phyloP scores from a whole-genome alignment of 2,888 invertebrate species.

The Agrotis puta region DNA sequence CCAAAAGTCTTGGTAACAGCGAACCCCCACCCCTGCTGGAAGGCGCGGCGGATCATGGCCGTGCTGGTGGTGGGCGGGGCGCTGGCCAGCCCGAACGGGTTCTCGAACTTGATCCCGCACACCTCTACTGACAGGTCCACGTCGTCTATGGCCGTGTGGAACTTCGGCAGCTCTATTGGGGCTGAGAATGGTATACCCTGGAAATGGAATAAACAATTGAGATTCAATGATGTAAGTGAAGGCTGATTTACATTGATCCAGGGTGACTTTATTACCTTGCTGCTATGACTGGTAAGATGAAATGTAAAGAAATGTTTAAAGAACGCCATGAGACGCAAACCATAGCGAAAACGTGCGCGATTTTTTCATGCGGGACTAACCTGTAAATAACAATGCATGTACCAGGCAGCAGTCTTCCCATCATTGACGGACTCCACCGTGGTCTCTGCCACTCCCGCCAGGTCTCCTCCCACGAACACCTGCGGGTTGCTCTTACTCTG shows the following conservation, averaged over 20 bases:
- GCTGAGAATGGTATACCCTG: constrained; percentile 92
- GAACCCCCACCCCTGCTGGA: constrained; percentile 99
- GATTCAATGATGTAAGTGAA: too few relatives aligned
- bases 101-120: constrained; percentile 98
- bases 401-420: constrained; percentile 99
- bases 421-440: constrained; percentile 99
- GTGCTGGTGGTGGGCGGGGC: constrained; percentile 98
- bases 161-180: constrained; percentile 95
- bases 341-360: too few relatives aligned
- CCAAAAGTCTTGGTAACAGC: constrained; percentile 99
- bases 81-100: constrained; percentile 99
- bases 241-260: too few relatives aligned
- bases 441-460: constrained; percentile 98
- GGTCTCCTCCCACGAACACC: constrained; percentile 98
- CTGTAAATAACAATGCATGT: constrained; percentile 97
- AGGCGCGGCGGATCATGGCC: constrained; percentile 98
- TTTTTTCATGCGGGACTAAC: too few relatives aligned
- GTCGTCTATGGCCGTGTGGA: constrained; percentile 97
- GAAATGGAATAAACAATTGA: not conserved
- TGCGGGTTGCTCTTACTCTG: constrained; percentile 93
- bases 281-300: too few relatives aligned
- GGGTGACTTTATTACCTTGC: too few relatives aligned
- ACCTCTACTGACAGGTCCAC: constrained; percentile 98
- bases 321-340: too few relatives aligned
- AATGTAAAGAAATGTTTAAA: too few relatives aligned